Conservation (phyloP, 2,797 vertebrate species). For the Malurus leucopterus region DNA sequence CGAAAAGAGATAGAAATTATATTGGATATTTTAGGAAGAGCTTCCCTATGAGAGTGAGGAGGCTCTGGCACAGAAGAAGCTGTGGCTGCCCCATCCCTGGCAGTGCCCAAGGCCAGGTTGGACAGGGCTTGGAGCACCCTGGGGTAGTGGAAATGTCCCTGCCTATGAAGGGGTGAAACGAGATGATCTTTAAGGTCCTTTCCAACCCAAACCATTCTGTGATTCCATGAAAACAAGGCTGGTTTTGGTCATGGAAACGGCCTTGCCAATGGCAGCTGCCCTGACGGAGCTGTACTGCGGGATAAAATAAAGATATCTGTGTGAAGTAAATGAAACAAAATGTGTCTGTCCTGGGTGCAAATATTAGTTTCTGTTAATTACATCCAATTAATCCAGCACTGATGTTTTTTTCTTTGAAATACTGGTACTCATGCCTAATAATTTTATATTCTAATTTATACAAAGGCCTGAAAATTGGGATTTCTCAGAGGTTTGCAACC, state of each 20-base stretch:
- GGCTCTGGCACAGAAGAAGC: neutral
- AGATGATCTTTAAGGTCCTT: neutral
- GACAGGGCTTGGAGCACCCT: fast-evolving
- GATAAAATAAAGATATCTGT: neutral
- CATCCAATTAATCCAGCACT: neutral
- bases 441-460: neutral
- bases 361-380: neutral
- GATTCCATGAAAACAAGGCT: neutral
- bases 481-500: neutral
- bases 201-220: neutral
- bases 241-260: fast-evolving
- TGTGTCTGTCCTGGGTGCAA: fast-evolving
- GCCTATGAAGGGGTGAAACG: fast-evolving
- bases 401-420: neutral
- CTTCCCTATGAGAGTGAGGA: neutral
- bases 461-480: neutral
- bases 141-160: neutral
- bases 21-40: neutral
- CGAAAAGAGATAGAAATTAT: no score
- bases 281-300: fast-evolving
- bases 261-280: neutral
- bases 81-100: neutral
- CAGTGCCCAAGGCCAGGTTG: neutral
- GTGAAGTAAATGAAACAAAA: neutral
- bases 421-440: neutral